Evolutionary conservation across 2,113 vertebrate species (phyloP).

Genomic region (Eidolon helvum): DNA sequence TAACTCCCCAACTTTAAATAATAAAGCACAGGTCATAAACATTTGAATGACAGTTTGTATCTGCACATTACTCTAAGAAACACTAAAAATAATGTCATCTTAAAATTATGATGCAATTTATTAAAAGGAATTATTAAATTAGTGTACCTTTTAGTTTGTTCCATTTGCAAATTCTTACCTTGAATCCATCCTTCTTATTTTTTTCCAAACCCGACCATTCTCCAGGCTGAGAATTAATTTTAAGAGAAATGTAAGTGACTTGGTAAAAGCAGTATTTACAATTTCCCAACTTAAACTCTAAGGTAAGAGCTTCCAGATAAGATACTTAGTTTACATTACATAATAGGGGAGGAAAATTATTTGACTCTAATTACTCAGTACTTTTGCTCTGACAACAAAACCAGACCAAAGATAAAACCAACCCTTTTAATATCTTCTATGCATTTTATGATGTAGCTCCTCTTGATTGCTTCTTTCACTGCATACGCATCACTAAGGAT

Average conservation of each 20-base stretch:
- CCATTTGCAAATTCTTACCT: slow-evolving; percentile 85
- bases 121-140: slow-evolving; percentile 5
- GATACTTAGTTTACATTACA: slow-evolving; percentile 60
- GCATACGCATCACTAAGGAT: slow-evolving; percentile 99
- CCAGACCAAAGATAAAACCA: slow-evolving; percentile 48
- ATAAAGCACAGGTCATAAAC: background rate
- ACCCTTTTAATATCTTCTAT: slow-evolving; percentile 99
- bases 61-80: slow-evolving; percentile 16
- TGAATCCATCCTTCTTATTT: slow-evolving; percentile 85
- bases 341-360: background rate
- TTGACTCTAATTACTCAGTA: background rate
- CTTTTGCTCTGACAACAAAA: background rate
- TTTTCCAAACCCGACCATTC: slow-evolving; percentile 83
- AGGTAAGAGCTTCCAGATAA: slow-evolving; percentile 74
- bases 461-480: slow-evolving; percentile 96
- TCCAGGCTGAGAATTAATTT: slow-evolving; percentile 85
- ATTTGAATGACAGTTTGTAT: background rate
- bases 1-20: slow-evolving; percentile 10
- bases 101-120: slow-evolving; percentile 22
- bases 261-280: slow-evolving; percentile 72
- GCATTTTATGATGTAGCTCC: slow-evolving; percentile 98
- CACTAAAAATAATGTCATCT: background rate
- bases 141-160: slow-evolving; percentile 57
- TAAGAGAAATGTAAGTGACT: slow-evolving; percentile 81
- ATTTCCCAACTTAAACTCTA: slow-evolving; percentile 69